Evolutionary conservation across 2,797 vertebrate genomes (phyloP).

Genomic region (Pagetopsis macropterus): DNA sequence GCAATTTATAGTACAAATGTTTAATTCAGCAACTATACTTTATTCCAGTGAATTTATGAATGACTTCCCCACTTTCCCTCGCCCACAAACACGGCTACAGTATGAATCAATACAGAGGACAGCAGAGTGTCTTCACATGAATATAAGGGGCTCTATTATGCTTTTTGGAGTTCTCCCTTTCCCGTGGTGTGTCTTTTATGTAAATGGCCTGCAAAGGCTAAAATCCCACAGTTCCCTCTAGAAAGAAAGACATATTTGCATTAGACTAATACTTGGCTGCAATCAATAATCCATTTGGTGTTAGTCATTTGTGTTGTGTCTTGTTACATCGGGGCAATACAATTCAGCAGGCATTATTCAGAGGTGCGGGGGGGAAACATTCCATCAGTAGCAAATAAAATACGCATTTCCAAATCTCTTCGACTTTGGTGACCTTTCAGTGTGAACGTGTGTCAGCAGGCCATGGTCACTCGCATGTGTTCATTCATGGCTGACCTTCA

Average conservation of each 20-base stretch:
- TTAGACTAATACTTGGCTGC: not conserved
- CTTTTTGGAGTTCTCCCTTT: no score
- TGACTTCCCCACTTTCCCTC: slow-evolving; percentile 2
- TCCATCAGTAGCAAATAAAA: no score
- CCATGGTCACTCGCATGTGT: no score
- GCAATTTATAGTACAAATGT: slow-evolving; percentile 38
- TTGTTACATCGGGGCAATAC: not conserved
- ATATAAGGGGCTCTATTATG: no score
- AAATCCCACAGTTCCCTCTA: no score
- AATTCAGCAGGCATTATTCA: not conserved
- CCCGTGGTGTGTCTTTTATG: no score
- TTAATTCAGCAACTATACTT: slow-evolving; percentile 47
- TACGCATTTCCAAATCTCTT: no score
- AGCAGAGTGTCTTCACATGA: slow-evolving; percentile 33
- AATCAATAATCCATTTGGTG: not conserved
- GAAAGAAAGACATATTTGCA: not conserved
- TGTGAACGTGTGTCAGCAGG: no score
- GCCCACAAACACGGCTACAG: slow-evolving; percentile 13
- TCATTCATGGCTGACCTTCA: no score
- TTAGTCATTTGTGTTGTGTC: not conserved
- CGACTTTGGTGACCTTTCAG: no score
- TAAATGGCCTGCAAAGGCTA: no score
- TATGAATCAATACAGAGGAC: slow-evolving; percentile 30
- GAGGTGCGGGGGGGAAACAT: not conserved
- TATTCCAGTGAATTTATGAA: slow-evolving; percentile 42